phyloP scores from a whole-genome alignment of 1,140 invertebrate species.

The Phymorhynchus buccinoides region DNA sequence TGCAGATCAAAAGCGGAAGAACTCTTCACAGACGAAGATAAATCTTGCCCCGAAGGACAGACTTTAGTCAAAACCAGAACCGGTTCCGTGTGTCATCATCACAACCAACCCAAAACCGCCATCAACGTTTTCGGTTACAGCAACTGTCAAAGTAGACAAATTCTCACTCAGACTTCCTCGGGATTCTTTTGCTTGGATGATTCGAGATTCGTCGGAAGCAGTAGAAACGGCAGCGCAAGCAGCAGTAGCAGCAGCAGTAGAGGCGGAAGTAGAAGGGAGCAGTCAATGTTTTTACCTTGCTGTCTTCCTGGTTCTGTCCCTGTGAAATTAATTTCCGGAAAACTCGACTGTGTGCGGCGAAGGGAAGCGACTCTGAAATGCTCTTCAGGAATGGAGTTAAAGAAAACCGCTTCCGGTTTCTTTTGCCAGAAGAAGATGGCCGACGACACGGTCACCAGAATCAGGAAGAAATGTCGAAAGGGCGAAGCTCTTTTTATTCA shows the following conservation, averaged over 20 bases:
- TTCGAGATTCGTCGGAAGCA: no score
- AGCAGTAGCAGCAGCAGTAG: no score
- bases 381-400: neutral
- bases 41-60: constrained; percentile 1
- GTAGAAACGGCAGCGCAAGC: no score
- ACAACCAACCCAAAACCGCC: neutral
- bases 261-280: neutral
- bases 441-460: neutral
- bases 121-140: neutral
- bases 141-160: constrained; percentile 15
- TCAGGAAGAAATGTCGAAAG: neutral
- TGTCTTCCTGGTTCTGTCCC: neutral
- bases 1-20: neutral
- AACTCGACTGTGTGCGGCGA: neutral
- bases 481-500: neutral
- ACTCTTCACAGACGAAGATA: neutral
- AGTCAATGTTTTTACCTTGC: neutral
- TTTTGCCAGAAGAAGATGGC: neutral
- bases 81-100: neutral
- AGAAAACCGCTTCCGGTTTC: neutral
- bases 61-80: neutral
- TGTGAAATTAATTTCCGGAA: neutral
- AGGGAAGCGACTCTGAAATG: constrained; percentile 2
- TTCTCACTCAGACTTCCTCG: constrained; percentile 26
- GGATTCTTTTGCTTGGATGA: constrained; percentile 30